Evolutionary conservation across 2,888 invertebrate species (phyloP).

Genomic region (Apodemia zela): DNA sequence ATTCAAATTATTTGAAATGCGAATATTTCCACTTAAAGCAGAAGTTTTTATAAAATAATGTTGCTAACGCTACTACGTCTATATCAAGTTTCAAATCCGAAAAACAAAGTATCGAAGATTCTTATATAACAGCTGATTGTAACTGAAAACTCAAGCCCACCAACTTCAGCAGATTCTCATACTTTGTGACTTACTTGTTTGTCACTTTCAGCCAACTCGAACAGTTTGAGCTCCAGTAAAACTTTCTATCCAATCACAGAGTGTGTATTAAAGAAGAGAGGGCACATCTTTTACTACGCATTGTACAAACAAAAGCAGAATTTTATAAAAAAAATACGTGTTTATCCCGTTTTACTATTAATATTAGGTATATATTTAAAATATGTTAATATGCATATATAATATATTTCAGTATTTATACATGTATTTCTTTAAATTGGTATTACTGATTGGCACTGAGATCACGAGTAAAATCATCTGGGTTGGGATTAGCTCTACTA

Average conservation of each 20-base stretch:
- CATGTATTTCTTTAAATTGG: too few relatives aligned
- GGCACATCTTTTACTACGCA: background rate
- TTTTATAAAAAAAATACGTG: too few relatives aligned
- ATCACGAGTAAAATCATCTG: too few relatives aligned
- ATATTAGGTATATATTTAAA: too few relatives aligned
- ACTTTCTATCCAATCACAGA: slow-evolving; percentile 3
- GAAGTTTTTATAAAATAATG: background rate
- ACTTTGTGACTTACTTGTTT: slow-evolving; percentile 26
- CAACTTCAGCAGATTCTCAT: slow-evolving; percentile 17
- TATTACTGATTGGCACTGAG: too few relatives aligned
- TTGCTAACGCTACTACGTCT: background rate
- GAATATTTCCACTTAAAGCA: background rate
- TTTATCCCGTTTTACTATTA: too few relatives aligned
- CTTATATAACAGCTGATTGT: slow-evolving; percentile 18
- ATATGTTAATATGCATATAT: too few relatives aligned
- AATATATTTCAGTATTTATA: too few relatives aligned
- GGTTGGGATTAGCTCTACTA: too few relatives aligned
- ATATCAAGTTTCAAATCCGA: slow-evolving; percentile 7
- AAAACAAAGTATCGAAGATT: slow-evolving; percentile 15
- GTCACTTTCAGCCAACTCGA: slow-evolving; percentile 28
- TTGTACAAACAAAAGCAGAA: too few relatives aligned
- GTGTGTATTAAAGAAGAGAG: background rate
- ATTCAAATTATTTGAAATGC: too few relatives aligned
- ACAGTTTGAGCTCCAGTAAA: slow-evolving; percentile 16
- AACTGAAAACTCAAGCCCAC: slow-evolving; percentile 12